Evolutionary conservation across 2,113 vertebrate species (phyloP).

Genomic region (Pogonocichla stellata): DNA sequence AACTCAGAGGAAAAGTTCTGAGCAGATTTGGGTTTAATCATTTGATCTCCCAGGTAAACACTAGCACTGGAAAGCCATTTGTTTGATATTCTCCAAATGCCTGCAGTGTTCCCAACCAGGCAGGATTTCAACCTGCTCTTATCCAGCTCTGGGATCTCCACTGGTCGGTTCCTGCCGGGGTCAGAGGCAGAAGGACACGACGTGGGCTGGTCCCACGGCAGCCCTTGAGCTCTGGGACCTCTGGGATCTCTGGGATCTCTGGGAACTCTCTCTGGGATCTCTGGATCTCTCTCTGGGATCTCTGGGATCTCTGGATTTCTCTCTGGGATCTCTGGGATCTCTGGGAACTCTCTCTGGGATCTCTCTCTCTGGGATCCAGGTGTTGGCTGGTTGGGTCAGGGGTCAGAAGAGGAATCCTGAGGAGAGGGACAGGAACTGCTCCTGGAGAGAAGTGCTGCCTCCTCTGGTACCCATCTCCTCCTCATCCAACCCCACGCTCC

Average conservation of each 20-base stretch:
- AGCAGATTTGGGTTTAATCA: background rate
- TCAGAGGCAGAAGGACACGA: background rate
- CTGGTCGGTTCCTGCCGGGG: rapidly evolving
- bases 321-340: too few species aligned
- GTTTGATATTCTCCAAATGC: background rate
- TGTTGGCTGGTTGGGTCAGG: rapidly evolving
- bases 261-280: too few species aligned
- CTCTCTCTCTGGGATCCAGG: background rate
- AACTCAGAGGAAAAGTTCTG: background rate
- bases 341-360: too few species aligned
- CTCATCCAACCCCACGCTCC: background rate
- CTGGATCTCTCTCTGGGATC: too few species aligned
- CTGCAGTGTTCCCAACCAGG: background rate
- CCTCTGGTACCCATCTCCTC: background rate
- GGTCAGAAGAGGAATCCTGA: background rate
- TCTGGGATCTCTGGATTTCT: too few species aligned
- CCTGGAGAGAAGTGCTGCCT: background rate
- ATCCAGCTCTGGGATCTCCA: background rate
- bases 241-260: background rate
- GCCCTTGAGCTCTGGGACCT: background rate
- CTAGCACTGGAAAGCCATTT: background rate
- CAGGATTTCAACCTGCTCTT: background rate
- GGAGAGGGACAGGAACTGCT: background rate
- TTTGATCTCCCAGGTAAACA: slow-evolving; percentile 8
- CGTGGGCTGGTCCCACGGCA: background rate